These are phyloP conservation scores for Agrotis puta DNA, from an alignment of 2,888 invertebrate genomes.

Conservation along the genomic window DNA sequence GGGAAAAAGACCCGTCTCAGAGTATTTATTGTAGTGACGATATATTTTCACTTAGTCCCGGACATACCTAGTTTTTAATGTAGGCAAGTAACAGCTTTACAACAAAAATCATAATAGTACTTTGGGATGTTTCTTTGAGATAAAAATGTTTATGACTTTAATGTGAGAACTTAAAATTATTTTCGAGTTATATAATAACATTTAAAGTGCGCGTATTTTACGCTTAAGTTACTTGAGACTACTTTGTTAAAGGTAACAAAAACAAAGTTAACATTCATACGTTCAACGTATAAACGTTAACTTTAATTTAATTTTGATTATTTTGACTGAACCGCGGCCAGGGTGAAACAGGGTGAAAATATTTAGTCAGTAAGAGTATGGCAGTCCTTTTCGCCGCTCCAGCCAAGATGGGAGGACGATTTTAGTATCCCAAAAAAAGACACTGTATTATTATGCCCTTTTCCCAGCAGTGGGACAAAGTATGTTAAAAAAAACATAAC, in stretches of 20 bases:
- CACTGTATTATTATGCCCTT: no score
- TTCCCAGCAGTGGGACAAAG: not conserved
- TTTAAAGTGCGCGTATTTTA: no score
- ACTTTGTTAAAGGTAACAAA: not conserved
- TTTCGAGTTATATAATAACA: no score
- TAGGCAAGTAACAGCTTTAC: constrained; percentile 6
- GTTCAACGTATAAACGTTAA: no score
- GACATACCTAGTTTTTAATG: constrained; percentile 13
- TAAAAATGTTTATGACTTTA: constrained; percentile 3
- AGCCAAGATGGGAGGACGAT: no score
- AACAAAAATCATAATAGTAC: not conserved
- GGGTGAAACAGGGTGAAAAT: no score
- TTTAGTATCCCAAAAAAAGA: no score
- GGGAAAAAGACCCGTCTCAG: constrained; percentile 44
- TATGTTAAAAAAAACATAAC: not conserved
- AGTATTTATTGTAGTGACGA: constrained; percentile 39
- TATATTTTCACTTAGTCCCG: constrained; percentile 15
- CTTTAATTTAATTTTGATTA: no score
- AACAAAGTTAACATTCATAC: not conserved
- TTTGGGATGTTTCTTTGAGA: constrained; percentile 5
- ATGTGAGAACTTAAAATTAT: no score
- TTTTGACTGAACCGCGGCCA: no score
- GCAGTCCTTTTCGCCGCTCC: no score
- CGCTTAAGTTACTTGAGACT: not conserved
- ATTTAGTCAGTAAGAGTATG: no score